Evolutionary conservation across 2,113 vertebrate genomes (phyloP).

Genomic region (Caloenas nicobarica): DNA sequence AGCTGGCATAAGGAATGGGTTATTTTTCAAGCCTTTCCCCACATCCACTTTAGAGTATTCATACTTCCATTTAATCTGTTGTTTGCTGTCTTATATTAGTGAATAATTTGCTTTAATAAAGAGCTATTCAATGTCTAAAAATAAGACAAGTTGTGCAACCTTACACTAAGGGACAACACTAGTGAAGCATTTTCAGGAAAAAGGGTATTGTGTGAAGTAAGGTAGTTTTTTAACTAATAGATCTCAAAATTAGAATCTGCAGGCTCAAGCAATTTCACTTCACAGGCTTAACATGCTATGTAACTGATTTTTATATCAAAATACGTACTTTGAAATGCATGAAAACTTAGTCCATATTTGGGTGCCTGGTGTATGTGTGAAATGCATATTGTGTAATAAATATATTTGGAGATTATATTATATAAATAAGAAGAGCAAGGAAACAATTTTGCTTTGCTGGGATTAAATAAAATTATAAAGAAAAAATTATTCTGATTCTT

Average conservation of each 20-base stretch:
- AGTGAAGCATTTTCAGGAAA: background rate
- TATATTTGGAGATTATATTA: background rate
- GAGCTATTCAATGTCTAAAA: background rate
- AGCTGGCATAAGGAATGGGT: background rate
- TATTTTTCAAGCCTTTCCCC: slow-evolving; percentile 12
- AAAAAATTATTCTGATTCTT: background rate
- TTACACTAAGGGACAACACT: background rate
- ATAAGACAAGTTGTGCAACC: background rate
- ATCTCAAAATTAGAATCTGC: background rate
- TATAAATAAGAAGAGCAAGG: background rate
- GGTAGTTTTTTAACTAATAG: background rate
- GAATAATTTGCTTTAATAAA: slow-evolving; percentile 10
- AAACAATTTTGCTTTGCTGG: background rate
- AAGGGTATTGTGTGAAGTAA: background rate
- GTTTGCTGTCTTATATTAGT: background rate
- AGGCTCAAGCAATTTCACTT: background rate
- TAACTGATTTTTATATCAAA: background rate
- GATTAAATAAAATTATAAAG: background rate
- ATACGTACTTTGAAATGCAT: background rate
- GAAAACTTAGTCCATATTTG: background rate
- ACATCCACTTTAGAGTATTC: slow-evolving; percentile 7
- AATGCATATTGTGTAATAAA: background rate
- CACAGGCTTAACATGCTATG: background rate
- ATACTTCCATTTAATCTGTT: background rate
- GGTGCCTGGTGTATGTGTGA: rapidly evolving